Evolutionary conservation across 92 coral and sea anemone genomes (phyloP).

Genomic region (Pocillopora meandrina): DNA sequence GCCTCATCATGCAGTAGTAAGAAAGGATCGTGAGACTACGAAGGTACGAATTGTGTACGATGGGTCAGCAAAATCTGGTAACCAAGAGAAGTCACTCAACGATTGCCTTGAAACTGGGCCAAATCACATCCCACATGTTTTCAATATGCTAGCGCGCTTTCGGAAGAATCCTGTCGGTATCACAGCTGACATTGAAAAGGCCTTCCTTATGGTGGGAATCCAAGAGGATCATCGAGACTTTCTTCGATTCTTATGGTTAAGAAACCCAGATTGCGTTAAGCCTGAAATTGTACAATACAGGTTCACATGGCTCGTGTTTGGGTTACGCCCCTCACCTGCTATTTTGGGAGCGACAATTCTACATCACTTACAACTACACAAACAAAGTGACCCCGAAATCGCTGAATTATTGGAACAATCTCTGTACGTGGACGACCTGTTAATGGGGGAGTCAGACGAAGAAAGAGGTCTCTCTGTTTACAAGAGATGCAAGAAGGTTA

Average conservation of each 20-base stretch:
- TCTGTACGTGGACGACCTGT: background rate
- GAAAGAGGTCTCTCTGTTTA: background rate
- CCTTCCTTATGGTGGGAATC: too few relatives aligned
- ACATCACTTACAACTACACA: background rate
- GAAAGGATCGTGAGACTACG: slow-evolving; percentile 51
- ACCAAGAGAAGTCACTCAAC: slow-evolving; percentile 31
- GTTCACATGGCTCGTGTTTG: background rate
- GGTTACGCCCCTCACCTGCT: background rate
- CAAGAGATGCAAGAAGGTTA: too few relatives aligned
- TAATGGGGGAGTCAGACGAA: background rate
- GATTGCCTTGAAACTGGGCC: slow-evolving; percentile 47
- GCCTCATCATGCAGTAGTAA: slow-evolving; percentile 48
- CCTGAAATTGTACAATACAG: background rate
- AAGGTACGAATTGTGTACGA: slow-evolving; percentile 53
- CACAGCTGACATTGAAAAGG: slow-evolving; percentile 6
- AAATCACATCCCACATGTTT: slow-evolving; percentile 43
- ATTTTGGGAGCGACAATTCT: slow-evolving; percentile 2
- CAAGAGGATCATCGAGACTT: background rate
- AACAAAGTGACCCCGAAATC: background rate
- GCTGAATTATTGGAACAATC: background rate
- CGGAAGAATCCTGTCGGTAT: slow-evolving; percentile 21
- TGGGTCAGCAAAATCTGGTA: slow-evolving; percentile 33
- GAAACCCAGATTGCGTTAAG: background rate
- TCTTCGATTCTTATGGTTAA: slow-evolving; percentile 5
- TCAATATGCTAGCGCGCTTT: slow-evolving; percentile 35